These are phyloP conservation scores for Rhombomys opimus DNA, from an alignment of 2,113 vertebrate genomes.

Conservation along the genomic window DNA sequence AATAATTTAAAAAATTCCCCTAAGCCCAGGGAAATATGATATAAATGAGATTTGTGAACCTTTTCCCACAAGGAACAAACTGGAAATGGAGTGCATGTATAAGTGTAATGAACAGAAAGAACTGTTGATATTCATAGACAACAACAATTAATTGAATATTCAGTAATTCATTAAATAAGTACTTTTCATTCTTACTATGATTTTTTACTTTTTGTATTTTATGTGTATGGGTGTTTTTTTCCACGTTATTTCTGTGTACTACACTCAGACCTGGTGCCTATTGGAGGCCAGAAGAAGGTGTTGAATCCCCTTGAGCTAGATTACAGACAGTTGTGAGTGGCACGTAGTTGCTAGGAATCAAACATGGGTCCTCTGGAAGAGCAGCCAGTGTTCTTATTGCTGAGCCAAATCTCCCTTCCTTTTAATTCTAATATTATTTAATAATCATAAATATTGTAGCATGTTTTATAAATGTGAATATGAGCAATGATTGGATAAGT, in stretches of 20 bases:
- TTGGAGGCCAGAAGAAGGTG: background rate
- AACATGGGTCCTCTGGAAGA: background rate
- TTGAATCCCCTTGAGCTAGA: background rate
- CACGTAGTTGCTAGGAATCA: background rate
- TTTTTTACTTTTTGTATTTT: background rate
- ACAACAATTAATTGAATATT: background rate
- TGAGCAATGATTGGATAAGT: background rate
- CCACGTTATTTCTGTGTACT: background rate
- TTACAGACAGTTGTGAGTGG: background rate
- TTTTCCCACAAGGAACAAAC: background rate
- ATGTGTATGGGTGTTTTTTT: background rate
- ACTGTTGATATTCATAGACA: background rate
- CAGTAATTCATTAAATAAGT: constrained; percentile 36
- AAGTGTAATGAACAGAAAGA: background rate
- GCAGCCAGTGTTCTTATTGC: background rate
- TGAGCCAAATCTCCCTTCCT: background rate
- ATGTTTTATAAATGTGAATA: background rate
- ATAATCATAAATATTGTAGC: background rate
- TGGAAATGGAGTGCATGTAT: background rate
- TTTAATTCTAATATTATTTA: background rate
- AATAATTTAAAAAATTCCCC: background rate
- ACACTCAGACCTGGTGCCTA: background rate
- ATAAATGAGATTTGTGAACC: background rate
- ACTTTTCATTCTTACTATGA: background rate
- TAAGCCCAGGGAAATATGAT: background rate